Percentiles rank a stretch among this genome's conserved stretches.
phyloP scores from a whole-genome alignment of 2,888 invertebrate genomes.

The Beris morrisii region DNA sequence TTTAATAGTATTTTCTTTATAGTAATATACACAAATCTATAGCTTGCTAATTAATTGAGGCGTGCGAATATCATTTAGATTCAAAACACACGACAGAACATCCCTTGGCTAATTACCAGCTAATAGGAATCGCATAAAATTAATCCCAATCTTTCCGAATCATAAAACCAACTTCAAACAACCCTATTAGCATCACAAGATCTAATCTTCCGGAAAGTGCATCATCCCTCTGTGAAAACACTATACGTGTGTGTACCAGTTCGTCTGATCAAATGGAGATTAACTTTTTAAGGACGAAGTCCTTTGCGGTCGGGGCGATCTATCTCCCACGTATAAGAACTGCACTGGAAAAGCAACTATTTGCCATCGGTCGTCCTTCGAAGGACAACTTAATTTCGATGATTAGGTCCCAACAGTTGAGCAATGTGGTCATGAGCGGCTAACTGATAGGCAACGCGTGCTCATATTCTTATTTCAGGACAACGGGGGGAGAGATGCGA shows the following conservation, averaged over 20 bases:
- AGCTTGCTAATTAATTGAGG: too few relatives aligned
- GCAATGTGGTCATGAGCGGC: conserved; percentile 9
- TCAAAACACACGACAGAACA: too few relatives aligned
- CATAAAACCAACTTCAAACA: conserved; percentile 18
- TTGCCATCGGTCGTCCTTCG: conserved; percentile 1
- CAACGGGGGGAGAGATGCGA: conserved; percentile 23
- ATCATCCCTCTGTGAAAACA: conserved; percentile 18
- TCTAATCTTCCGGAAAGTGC: conserved; percentile 6
- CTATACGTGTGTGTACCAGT: conserved; percentile 9
- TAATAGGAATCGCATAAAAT: conserved; percentile 8
- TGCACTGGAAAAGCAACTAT: neutral
- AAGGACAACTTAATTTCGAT: conserved; percentile 36
- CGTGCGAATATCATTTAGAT: too few relatives aligned
- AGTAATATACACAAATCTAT: too few relatives aligned
- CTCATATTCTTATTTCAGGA: conserved; percentile 33
- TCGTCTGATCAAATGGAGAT: conserved; percentile 34
- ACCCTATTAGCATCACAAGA: conserved; percentile 21
- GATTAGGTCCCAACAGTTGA: conserved; percentile 32
- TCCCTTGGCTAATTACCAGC: too few relatives aligned
- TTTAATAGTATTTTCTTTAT: too few relatives aligned
- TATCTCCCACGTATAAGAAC: conserved; percentile 17
- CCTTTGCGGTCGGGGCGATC: conserved; percentile 27
- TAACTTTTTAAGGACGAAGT: conserved; percentile 37
- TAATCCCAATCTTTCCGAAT: conserved; percentile 1
- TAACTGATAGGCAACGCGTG: conserved; percentile 35